A percentile compares a stretch with the other conserved stretches of the same genome.
phyloP scores from a whole-genome alignment of 2,888 invertebrate species.

The Drosophila ezoana region DNA sequence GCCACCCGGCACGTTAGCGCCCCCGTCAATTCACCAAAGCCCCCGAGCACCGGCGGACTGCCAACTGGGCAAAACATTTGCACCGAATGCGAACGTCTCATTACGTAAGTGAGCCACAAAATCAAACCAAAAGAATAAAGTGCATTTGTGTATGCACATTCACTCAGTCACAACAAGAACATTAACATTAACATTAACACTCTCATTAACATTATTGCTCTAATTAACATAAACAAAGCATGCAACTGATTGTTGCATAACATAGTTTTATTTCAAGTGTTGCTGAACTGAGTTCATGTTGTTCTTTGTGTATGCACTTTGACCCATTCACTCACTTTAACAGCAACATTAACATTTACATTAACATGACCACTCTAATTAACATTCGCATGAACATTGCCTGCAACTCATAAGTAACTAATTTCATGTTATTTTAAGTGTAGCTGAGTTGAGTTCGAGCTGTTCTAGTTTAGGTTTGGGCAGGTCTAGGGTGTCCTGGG shows the following conservation, averaged over 20 bases:
- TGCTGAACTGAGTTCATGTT: no score
- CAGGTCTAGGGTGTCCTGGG: background rate
- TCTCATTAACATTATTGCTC: no score
- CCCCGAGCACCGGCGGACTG: conserved; percentile 90
- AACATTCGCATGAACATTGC: conserved; percentile 6
- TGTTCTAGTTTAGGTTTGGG: background rate
- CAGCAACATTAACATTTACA: conserved; percentile 4
- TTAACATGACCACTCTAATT: conserved; percentile 9
- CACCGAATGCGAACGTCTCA: conserved; percentile 98
- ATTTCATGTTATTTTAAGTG: conserved; percentile 2
- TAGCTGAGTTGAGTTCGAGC: background rate
- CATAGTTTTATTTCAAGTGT: no score
- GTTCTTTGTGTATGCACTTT: background rate
- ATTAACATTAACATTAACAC: background rate
- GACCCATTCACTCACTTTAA: background rate
- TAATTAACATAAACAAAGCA: no score
- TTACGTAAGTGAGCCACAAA: conserved; percentile 93
- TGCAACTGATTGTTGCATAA: no score
- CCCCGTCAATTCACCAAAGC: conserved; percentile 89
- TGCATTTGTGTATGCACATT: conserved; percentile 29
- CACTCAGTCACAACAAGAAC: conserved; percentile 13
- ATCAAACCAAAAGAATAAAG: background rate
- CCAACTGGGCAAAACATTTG: conserved; percentile 97
- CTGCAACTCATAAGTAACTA: conserved; percentile 22
- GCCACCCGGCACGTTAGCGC: conserved; percentile 89